Base-by-base conservation (phyloP, 1,140 invertebrate genomes). In the Drosophila tropicalis region DNA sequence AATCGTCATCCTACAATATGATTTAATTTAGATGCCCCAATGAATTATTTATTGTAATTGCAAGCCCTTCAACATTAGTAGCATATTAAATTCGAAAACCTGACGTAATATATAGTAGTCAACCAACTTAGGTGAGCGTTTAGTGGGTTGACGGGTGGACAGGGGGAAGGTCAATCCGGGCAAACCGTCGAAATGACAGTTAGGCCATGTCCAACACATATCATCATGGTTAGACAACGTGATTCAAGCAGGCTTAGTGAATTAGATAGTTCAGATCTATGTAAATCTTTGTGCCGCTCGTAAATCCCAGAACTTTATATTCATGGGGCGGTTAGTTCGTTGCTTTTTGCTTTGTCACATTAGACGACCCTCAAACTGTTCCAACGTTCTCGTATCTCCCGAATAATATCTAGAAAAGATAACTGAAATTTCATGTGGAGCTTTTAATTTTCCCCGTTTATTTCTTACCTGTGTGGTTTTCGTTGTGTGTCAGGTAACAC, bases 391-490 rank as follows among this genome's bases (percentile, higher is more conserved):
- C 55, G 15, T 67, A 66, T 69, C 55, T 44, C 39, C 17, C 56
- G 10, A 51, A 71, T 47, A 60, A 39, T 57, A 56, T 44, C n/a
- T 25, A 61, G 63, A 55, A 62, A 22, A 61, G 15, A 29, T 19
- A 60, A 32, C 80, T 83, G 62, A 83, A 83, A 82, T 79, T 83
- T 83, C 67, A 83, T 41, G 61, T 72, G 39, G 65, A 67, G 76
- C 71, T 83, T 73, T 67, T 57, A 58, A 19, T 44, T 39, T 51
- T 9, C 32, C 44, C 17, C 19, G 5, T 51, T 15, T 51, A 4
- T 19, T 51, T 22, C 19, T 51, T 51, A 17, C 5, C 17, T 51
- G 44, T 47, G 44, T 54, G 36, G 36, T 29, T 29, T 29, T 29
- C 6, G 44, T 84, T 36, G 47, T 63, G 66, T 64, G 70, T 77